phyloP scores from a whole-genome alignment of 2,113 vertebrate genomes.

The Neofelis nebulosa region DNA sequence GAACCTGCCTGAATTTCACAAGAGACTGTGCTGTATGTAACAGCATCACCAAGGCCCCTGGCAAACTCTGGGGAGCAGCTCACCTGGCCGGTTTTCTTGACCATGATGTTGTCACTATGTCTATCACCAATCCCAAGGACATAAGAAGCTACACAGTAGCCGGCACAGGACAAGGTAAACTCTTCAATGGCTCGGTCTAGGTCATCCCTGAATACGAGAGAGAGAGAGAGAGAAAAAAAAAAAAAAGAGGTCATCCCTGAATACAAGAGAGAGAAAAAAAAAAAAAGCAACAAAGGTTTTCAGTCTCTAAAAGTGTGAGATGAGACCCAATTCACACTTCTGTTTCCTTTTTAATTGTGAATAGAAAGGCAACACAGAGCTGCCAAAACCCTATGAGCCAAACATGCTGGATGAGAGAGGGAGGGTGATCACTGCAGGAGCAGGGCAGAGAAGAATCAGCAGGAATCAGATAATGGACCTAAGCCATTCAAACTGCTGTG shows the following conservation, averaged over 20 bases:
- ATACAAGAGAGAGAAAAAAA: constrained; percentile 25
- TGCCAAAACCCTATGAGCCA: not conserved
- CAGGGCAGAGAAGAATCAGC: not conserved
- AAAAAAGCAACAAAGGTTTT: not conserved
- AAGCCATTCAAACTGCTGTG: not conserved
- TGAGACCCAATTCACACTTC: not conserved
- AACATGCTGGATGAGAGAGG: not conserved
- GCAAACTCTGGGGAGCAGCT: not conserved
- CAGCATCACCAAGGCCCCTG: not conserved
- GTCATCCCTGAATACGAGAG: constrained; percentile 88
- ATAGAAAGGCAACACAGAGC: not conserved
- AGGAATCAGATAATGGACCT: not conserved
- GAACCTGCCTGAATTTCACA: not conserved
- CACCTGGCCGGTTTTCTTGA: constrained; percentile 98
- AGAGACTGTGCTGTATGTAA: not conserved
- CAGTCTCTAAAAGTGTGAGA: not conserved
- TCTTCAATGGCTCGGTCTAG: constrained; percentile 97
- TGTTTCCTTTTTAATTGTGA: not conserved
- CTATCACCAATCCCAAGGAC: constrained; percentile 98
- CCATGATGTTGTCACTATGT: constrained; percentile 99
- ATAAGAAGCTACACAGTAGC: constrained; percentile 99
- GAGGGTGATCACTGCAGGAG: not conserved
- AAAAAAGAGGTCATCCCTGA: constrained; percentile 88
- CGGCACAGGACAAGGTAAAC: constrained; percentile 98
- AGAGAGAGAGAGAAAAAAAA: too few species aligned